These are phyloP conservation scores for Drosophila sordidapex DNA, from an alignment of 2,888 invertebrate genomes.

Conservation along the genomic window DNA sequence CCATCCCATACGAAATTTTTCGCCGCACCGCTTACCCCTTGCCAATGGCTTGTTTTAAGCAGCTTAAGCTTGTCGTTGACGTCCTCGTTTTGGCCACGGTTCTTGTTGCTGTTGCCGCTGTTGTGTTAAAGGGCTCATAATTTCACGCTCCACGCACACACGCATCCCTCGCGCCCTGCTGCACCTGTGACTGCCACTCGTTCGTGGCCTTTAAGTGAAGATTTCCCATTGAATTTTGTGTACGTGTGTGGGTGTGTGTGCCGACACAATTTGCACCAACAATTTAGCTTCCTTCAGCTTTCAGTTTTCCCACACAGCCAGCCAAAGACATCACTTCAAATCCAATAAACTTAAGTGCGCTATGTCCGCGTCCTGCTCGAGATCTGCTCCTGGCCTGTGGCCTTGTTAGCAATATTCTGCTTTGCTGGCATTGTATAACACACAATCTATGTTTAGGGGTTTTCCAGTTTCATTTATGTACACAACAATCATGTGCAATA, in stretches of 20 bases:
- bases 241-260: constrained; percentile 24
- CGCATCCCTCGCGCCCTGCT: constrained; percentile 28
- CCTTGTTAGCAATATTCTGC: constrained; percentile 11
- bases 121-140: constrained; percentile 73
- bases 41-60: constrained; percentile 74
- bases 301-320: constrained; percentile 30
- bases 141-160: constrained; percentile 74
- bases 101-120: constrained; percentile 8
- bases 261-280: constrained; percentile 53
- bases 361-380: constrained; percentile 9
- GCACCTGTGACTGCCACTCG: constrained; percentile 50
- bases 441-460: constrained; percentile 23
- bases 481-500: constrained; percentile 5
- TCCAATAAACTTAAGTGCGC: constrained; percentile 77
- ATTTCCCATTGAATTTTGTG: constrained; percentile 32
- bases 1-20: neutral
- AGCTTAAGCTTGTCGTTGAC: constrained; percentile 80
- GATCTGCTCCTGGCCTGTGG: constrained; percentile 7
- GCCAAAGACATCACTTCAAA: constrained; percentile 63
- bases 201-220: constrained; percentile 55
- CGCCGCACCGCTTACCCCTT: constrained; percentile 34
- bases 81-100: constrained; percentile 42
- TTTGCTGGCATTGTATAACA: constrained; percentile 29
- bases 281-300: constrained; percentile 38
- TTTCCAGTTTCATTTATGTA: constrained; percentile 2